phyloP scores from a whole-genome alignment of 2,888 invertebrate species.

The Syritta pipiens region DNA sequence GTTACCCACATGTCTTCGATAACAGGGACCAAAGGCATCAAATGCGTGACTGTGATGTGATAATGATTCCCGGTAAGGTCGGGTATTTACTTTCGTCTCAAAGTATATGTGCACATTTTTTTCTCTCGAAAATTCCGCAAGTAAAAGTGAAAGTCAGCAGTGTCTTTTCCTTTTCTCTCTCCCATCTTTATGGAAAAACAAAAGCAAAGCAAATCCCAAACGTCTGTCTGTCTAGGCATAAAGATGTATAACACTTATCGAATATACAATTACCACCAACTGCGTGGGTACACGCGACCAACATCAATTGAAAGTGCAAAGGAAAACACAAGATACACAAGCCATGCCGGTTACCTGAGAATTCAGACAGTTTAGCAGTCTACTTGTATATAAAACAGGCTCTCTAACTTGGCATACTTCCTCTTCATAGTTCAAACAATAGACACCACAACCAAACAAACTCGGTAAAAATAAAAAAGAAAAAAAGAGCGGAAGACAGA shows the following conservation, averaged over 20 bases:
- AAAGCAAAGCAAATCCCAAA: slow-evolving; percentile 11
- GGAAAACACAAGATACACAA: slow-evolving; percentile 28
- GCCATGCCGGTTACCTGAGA: slow-evolving; percentile 31
- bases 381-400: not conserved
- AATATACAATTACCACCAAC: slow-evolving; percentile 57
- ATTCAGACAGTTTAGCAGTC: not conserved
- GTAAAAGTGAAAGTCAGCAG: slow-evolving; percentile 65
- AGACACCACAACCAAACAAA: slow-evolving; percentile 9
- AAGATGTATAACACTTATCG: slow-evolving; percentile 52
- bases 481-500: slow-evolving; percentile 38
- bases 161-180: slow-evolving; percentile 21
- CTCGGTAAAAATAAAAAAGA: not conserved
- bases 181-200: slow-evolving; percentile 30
- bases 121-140: slow-evolving; percentile 24
- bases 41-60: slow-evolving; percentile 51
- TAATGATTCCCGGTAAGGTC: slow-evolving; percentile 60
- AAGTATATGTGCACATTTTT: slow-evolving; percentile 17
- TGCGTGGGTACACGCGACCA: slow-evolving; percentile 62
- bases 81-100: slow-evolving; percentile 29
- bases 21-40: slow-evolving; percentile 6
- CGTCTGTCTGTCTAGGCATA: slow-evolving; percentile 9
- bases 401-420: slow-evolving; percentile 32
- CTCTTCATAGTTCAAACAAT: slow-evolving; percentile 50
- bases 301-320: slow-evolving; percentile 58
- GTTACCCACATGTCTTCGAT: not conserved